Conservation (phyloP, 2,113 vertebrate genomes). For the Malurus cyaneus region DNA sequence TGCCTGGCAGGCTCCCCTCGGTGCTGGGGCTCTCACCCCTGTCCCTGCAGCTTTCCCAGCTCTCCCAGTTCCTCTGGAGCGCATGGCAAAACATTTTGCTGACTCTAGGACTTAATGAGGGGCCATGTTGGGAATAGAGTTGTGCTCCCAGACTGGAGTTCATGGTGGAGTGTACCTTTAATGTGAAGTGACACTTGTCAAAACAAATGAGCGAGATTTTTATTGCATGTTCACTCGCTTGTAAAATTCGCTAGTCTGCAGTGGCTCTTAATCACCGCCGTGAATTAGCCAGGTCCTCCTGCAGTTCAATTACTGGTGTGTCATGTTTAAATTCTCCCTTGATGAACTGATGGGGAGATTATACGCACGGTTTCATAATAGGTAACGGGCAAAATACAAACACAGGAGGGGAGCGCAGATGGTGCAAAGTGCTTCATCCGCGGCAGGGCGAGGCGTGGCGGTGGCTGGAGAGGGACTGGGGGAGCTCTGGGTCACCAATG, state of each 20-base stretch:
- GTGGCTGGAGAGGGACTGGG: neutral
- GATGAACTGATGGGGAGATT: slow-evolving; percentile 11
- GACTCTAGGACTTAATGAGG: neutral
- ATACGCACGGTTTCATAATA: neutral
- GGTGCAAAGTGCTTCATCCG: neutral
- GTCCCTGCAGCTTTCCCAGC: neutral
- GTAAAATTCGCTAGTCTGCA: slow-evolving; percentile 48
- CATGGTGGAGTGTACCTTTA: neutral
- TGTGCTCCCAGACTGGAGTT: neutral
- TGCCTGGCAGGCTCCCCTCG: accelerated
- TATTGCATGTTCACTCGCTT: slow-evolving; percentile 32
- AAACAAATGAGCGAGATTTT: slow-evolving; percentile 34
- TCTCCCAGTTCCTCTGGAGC: neutral
- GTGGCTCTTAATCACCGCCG: slow-evolving; percentile 33
- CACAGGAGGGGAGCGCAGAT: neutral
- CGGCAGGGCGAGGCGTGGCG: accelerated
- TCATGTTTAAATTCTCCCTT: slow-evolving; percentile 47
- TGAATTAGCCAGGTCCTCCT: slow-evolving; percentile 58
- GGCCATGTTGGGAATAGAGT: neutral
- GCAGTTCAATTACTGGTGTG: slow-evolving; percentile 52
- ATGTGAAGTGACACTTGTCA: slow-evolving; percentile 54
- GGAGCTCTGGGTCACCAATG: neutral
- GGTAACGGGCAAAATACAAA: neutral
- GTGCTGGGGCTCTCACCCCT: accelerated
- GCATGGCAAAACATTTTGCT: neutral